These are phyloP conservation scores for Ladona fulva DNA, from an alignment of 1,140 invertebrate genomes.

Conservation along the genomic window DNA sequence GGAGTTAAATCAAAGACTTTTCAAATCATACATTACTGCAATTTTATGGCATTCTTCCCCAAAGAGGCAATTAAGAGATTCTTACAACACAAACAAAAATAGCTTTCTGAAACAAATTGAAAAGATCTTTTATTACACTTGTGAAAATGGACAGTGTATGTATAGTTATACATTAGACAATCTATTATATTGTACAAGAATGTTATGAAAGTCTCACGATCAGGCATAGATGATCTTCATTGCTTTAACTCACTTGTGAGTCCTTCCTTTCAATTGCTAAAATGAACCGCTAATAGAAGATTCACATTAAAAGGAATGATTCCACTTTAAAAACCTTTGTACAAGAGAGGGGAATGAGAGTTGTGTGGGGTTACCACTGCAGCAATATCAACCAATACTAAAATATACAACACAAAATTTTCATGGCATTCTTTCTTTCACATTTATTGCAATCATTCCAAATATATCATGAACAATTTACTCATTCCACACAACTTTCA, in stretches of 20 bases:
- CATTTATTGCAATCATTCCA: neutral
- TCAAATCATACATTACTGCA: too few species aligned
- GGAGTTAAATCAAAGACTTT: neutral
- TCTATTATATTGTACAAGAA: constrained; percentile 7
- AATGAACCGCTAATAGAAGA: neutral
- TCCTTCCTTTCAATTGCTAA: neutral
- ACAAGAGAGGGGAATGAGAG: constrained; percentile 7
- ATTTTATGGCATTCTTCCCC: too few species aligned
- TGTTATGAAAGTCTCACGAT: neutral
- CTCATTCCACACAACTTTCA: neutral
- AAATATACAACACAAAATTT: neutral
- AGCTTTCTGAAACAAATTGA: neutral
- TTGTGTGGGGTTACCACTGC: neutral
- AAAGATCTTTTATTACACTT: constrained; percentile 10
- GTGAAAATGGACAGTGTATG: constrained; percentile 1
- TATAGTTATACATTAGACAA: neutral
- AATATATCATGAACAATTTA: neutral
- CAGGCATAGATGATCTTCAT: neutral
- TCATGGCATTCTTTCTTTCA: neutral
- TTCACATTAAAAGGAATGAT: neutral
- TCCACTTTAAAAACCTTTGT: neutral
- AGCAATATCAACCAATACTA: neutral
- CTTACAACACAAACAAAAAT: neutral
- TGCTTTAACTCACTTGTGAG: neutral
- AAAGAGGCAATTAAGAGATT: neutral